phyloP scores from a whole-genome alignment of 2,888 invertebrate genomes.

The Mechanitis messenoides region DNA sequence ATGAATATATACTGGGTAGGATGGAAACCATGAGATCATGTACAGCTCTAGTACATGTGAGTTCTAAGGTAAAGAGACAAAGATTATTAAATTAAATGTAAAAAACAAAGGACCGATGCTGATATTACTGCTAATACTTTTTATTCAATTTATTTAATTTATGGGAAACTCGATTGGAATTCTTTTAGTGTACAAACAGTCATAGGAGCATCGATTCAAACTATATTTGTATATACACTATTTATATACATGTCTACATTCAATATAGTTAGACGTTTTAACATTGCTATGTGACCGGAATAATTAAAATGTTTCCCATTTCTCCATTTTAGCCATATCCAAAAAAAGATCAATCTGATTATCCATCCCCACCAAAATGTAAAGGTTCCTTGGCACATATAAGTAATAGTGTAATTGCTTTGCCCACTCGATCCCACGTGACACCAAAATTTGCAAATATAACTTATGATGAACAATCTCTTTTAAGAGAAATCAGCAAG shows the following conservation, averaged over 20 bases:
- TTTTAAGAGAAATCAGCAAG: constrained; percentile 60
- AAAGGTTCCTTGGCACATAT: constrained; percentile 1
- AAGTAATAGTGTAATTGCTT: not conserved
- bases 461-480: constrained; percentile 37
- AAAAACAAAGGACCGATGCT: not conserved
- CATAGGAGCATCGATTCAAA: no score
- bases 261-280: no score
- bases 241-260: no score
- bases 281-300: no score
- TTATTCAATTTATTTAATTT: no score
- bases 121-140: no score
- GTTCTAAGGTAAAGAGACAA: constrained; percentile 38
- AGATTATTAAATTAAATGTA: not conserved
- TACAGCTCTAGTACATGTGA: constrained; percentile 43
- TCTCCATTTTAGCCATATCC: not conserved
- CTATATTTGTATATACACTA: no score
- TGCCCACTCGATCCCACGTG: not conserved
- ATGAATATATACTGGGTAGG: constrained; percentile 62
- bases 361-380: constrained; percentile 2
- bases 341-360: constrained; percentile 1
- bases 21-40: constrained; percentile 62
- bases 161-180: no score
- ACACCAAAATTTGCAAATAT: constrained; percentile 21
- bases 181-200: no score
- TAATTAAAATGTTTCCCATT: not conserved